Evolutionary conservation across 2,888 invertebrate species (phyloP).

Genomic region (Phengaris alcon): DNA sequence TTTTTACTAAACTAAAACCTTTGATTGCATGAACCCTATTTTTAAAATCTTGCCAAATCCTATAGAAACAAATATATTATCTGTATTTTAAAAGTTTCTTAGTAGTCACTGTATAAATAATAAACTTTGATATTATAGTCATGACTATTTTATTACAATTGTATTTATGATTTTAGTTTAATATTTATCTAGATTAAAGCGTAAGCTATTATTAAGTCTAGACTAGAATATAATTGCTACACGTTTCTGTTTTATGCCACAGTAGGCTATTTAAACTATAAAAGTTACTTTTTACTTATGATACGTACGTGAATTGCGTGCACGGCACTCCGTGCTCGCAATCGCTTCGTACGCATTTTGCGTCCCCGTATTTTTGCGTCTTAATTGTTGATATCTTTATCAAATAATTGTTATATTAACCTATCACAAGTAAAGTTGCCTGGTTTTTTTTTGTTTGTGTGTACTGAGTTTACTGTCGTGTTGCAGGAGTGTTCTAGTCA

Average conservation of each 20-base stretch:
- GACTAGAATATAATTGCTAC: not conserved
- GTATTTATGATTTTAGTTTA: not conserved
- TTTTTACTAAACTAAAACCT: conserved; percentile 37
- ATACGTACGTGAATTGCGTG: not conserved
- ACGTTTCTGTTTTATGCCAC: not conserved
- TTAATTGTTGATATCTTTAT: no score
- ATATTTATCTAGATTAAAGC: not conserved
- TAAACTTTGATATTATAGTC: not conserved
- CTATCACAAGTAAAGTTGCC: not conserved
- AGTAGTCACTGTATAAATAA: not conserved
- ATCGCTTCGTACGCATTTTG: no score
- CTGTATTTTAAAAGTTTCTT: not conserved
- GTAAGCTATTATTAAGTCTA: not conserved
- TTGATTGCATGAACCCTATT: conserved; percentile 31
- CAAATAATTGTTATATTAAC: no score
- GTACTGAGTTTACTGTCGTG: conserved; percentile 36
- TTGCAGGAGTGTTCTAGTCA: conserved; percentile 78
- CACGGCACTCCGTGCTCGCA: not conserved
- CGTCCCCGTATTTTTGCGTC: no score
- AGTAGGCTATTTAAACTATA: not conserved
- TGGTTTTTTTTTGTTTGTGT: not conserved
- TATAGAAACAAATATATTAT: not conserved
- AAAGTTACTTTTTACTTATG: not conserved
- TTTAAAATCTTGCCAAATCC: not conserved
- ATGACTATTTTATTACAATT: not conserved